Evolutionary conservation across 2,797 vertebrate species (phyloP).

Genomic region (Alcedo atthis): DNA sequence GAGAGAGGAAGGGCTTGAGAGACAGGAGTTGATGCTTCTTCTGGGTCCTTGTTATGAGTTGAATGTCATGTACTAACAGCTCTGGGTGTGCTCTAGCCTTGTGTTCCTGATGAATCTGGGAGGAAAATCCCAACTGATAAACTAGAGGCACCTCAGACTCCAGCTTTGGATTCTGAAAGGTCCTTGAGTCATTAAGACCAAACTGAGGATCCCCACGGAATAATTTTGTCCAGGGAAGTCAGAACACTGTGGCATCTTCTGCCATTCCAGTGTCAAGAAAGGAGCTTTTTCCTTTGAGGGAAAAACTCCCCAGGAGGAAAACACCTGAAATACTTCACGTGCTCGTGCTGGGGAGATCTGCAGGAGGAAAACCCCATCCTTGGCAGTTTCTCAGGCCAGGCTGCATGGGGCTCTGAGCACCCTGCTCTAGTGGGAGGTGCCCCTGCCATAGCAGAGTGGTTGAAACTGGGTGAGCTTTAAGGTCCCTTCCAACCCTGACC

Average conservation of each 20-base stretch:
- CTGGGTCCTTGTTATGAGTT: neutral
- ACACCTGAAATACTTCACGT: neutral
- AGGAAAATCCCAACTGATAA: neutral
- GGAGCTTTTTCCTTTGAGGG: neutral
- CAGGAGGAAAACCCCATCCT: neutral
- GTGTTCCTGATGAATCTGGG: neutral
- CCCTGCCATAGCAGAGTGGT: too few species aligned
- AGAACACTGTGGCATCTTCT: neutral
- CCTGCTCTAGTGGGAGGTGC: too few species aligned
- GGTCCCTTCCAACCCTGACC: too few species aligned
- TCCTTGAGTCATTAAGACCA: neutral
- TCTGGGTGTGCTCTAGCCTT: neutral
- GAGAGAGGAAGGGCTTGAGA: neutral
- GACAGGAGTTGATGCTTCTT: neutral
- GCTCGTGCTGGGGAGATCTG: rapidly evolving
- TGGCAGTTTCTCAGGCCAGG: too few species aligned
- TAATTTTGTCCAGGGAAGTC: neutral
- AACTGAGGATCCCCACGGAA: neutral
- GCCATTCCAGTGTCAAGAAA: neutral
- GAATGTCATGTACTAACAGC: neutral
- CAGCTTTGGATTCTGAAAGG: neutral
- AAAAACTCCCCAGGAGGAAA: neutral
- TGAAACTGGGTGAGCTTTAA: too few species aligned
- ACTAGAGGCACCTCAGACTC: neutral
- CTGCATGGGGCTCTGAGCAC: too few species aligned